Conservation (phyloP, 1,140 invertebrate genomes). For the Bombus vancouverensis region DNA sequence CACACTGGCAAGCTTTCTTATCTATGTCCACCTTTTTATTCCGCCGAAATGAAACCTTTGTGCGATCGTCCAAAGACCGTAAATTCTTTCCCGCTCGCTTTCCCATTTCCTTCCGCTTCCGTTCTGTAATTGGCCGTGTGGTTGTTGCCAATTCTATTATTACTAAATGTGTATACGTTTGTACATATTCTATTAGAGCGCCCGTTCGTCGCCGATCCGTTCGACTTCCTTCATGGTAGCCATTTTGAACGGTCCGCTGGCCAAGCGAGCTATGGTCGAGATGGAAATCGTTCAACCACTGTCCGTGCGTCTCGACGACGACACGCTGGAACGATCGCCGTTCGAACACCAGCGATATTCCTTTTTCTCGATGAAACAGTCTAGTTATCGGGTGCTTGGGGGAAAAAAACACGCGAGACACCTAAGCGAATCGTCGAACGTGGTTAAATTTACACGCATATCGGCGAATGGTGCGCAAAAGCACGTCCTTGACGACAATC, state of each 20-base stretch:
- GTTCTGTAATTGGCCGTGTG: slow-evolving; percentile 48
- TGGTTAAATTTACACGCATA: background rate
- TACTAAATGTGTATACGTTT: slow-evolving; percentile 55
- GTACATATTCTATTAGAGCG: slow-evolving; percentile 33
- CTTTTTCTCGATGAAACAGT: background rate
- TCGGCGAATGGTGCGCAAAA: background rate
- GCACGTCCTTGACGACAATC: background rate
- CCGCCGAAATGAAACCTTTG: slow-evolving; percentile 53
- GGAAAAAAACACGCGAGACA: background rate
- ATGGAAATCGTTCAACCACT: slow-evolving; percentile 17
- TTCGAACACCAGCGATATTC: too few relatives aligned
- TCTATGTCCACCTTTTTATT: slow-evolving; percentile 61
- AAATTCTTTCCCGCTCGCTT: slow-evolving; percentile 42
- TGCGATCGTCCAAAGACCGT: slow-evolving; percentile 47
- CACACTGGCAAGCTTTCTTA: slow-evolving; percentile 61
- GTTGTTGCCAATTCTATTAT: slow-evolving; percentile 65
- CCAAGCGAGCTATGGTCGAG: slow-evolving; percentile 1
- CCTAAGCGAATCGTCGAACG: background rate
- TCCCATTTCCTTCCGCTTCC: slow-evolving; percentile 28
- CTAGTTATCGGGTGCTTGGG: background rate
- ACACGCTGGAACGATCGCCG: background rate
- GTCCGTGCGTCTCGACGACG: background rate
- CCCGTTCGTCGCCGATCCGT: slow-evolving; percentile 9
- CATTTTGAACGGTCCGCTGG: slow-evolving; percentile 16
- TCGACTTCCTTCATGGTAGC: background rate